phyloP scores from a whole-genome alignment of 2,113 vertebrate species.

The Syngnathus scovelli region DNA sequence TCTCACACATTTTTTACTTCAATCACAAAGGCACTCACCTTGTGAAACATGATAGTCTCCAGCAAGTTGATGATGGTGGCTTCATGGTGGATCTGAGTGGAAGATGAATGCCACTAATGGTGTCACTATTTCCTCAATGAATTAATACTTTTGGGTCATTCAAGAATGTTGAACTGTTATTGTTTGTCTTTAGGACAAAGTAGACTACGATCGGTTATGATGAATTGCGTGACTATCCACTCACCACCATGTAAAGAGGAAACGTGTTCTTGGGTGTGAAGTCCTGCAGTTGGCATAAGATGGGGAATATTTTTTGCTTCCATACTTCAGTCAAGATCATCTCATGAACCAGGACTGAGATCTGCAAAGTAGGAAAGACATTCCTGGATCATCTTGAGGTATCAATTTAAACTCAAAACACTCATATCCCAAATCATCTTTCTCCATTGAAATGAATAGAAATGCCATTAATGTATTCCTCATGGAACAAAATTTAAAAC shows the following conservation, averaged over 20 bases:
- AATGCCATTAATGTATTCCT: too few relatives aligned
- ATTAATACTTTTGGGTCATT: neutral
- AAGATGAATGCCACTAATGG: neutral
- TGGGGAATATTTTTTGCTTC: slow-evolving; percentile 88
- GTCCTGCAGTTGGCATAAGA: slow-evolving; percentile 84
- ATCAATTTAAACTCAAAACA: too few relatives aligned
- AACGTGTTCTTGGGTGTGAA: slow-evolving; percentile 86
- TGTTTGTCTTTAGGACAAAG: too few relatives aligned
- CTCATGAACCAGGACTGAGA: slow-evolving; percentile 79
- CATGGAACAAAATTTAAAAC: too few relatives aligned
- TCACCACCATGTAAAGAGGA: slow-evolving; percentile 91
- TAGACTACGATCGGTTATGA: too few relatives aligned
- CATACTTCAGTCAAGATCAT: slow-evolving; percentile 87
- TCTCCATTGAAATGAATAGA: too few relatives aligned
- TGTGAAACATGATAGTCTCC: slow-evolving; percentile 88
- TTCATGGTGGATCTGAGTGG: slow-evolving; percentile 83
- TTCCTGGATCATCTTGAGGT: neutral
- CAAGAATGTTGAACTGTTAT: too few relatives aligned
- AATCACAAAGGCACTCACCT: slow-evolving; percentile 65
- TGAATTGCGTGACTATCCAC: slow-evolving; percentile 39
- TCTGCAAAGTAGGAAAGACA: slow-evolving; percentile 59
- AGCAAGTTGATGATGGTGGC: slow-evolving; percentile 90
- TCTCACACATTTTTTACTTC: neutral
- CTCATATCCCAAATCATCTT: too few relatives aligned
- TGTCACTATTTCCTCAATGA: neutral